Evolutionary conservation across 2,888 invertebrate species (phyloP), one percentile per base, ranked within the genome.

Genomic region (Drosophila differens): DNA sequence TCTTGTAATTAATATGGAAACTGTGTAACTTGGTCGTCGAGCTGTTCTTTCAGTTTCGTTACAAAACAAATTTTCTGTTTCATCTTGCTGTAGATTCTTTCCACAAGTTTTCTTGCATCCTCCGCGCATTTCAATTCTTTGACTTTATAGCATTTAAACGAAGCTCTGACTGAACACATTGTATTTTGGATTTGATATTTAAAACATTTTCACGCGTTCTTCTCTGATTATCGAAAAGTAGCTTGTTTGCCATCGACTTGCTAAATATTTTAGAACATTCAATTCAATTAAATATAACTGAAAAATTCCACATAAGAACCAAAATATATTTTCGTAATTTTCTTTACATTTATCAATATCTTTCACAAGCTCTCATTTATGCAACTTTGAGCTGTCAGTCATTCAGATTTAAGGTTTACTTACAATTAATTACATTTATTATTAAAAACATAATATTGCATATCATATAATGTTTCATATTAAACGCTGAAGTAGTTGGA

Each of bases 361-460:
- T 6, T 9, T 14, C 9, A 7, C 2, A 39, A 14, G 4, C 14
- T 28, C 1, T 14, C 12, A 57, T 28, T 47, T n/a, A 19, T 55
- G 37, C 39, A 57, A 57, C n/a, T 57, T 19, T n/a, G 7, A 39
- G n/a, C 37, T 57, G 28, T n/a, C 37, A 39, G 19, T 28, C 19
- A 19, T 37, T 37, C 19, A 28, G 2, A 55, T 28, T 28, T 55
- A 9, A n/a, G 3, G 14, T 28, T 10, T 10, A 19, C 19, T 19
- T 35, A 14, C 7, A 47, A 16, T 47, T 25, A 47, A 25, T 47
- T 25, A 4, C 16, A 16, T 47, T 47, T 25, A 16, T 16, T 47
- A 47, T 16, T 25, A 16, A 47, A 47, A 16, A 9, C 9, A 25
- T 16, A 16, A 47, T 25, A 4, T 25, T 25, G 25, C 47, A 25